Percentiles rank a stretch among this genome's conserved stretches.
These are phyloP conservation scores for Graphium colonna DNA, from an alignment of 2,888 invertebrate species.

Conservation along the genomic window DNA sequence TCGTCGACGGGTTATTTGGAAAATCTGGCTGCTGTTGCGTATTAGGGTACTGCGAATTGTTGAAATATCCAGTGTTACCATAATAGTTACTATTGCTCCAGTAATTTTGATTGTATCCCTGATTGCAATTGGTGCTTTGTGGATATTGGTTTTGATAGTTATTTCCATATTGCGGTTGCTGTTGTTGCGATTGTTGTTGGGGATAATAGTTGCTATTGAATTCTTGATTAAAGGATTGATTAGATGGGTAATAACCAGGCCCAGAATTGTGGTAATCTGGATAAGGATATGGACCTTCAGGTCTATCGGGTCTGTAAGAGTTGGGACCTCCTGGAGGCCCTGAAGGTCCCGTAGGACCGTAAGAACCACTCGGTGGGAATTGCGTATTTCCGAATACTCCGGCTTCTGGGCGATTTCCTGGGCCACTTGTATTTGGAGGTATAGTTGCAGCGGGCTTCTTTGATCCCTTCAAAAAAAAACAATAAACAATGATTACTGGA, in stretches of 20 bases:
- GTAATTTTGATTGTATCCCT: conserved; percentile 65
- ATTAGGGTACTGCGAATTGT: conserved; percentile 60
- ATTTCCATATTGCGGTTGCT: conserved; percentile 50
- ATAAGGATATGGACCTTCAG: conserved; percentile 61
- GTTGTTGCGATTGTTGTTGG: conserved; percentile 35
- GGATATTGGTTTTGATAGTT: conserved; percentile 71
- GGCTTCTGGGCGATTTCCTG: conserved; percentile 41
- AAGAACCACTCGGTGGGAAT: conserved; percentile 59
- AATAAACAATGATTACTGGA: too few relatives aligned
- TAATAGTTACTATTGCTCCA: conserved; percentile 68
- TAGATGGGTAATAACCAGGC: conserved; percentile 71
- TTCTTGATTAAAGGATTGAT: conserved; percentile 67
- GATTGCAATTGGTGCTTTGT: conserved; percentile 48
- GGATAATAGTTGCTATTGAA: conserved; percentile 65
- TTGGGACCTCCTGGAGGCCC: conserved; percentile 36
- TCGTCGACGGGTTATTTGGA: conserved; percentile 45
- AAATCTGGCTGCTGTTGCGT: conserved; percentile 57
- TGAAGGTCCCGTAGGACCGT: conserved; percentile 36
- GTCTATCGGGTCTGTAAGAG: conserved; percentile 51
- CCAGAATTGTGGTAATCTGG: conserved; percentile 60
- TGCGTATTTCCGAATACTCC: conserved; percentile 45
- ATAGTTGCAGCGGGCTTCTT: conserved; percentile 77
- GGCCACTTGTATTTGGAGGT: conserved; percentile 61
- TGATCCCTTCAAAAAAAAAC: conserved; percentile 53
- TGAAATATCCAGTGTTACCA: conserved; percentile 62